Base-by-base conservation (phyloP, 2,888 invertebrate species). In the Tinea trinotella region DNA sequence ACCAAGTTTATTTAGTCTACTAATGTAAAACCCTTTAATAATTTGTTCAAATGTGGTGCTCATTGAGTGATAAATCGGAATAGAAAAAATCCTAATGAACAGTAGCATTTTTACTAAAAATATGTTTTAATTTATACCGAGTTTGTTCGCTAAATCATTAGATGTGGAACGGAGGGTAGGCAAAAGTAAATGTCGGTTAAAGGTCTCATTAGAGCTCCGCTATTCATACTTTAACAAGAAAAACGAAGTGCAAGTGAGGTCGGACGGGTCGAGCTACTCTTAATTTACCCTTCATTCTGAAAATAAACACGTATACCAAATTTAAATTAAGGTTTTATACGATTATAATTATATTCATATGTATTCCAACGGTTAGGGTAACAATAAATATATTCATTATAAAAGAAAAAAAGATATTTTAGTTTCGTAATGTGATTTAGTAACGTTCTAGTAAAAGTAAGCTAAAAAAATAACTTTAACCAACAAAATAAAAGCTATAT, bases 191-290 rank as follows among this genome's bases (percentile, higher is more conserved):
- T 60, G 60, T 61, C 59, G 60, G 50, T 24, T 50, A 54, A 58
- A 59, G 56, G 59, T 59, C 66, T 68, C 67, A 70, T 69, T 69
- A 68, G 65, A 59, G 59, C 59, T 52, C 52, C 50, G 55, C 48
- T 15, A 40, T 40, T 40, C 40, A 40, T 40, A 52, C 40, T 55
- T 57, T 55, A 54, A 53, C 18, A 24, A 52, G 40, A 12, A 15
- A 30, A 35, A 15, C 13, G 40, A 12, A 30, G 30, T 40, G 40
- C 40, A 40, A 40, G 40, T 13, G 40, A 40, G 40, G 40, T 4
- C 40, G 40, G 5, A 3, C 40, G 3, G 12, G 12, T 40, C 15
- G 40, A n/a, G 10, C 35, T 35, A 3, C 40, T 40, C 40, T 15
- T 15, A 30, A 30, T 30, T 30, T 30, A 30, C 30, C 30, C 30